Base-by-base conservation (phyloP, 2,797 vertebrate species). In the Myotis vivesi region DNA sequence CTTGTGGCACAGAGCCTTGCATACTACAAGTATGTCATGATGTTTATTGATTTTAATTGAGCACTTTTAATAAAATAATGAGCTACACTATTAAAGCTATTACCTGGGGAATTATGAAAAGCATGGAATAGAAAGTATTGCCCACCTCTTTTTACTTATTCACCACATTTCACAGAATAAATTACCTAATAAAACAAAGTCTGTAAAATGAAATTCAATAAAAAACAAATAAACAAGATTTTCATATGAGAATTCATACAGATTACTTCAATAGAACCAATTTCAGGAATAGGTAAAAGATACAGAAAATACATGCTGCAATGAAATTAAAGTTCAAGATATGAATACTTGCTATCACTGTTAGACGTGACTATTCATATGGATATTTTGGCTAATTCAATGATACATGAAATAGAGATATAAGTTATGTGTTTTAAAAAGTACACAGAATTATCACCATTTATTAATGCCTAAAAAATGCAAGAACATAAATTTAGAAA, bases 311-410 rank as follows among this genome's bases (percentile, higher is more conserved):
- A 28, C 11, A 87, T 87, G 23, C 33, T 79, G 46, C 3, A 86
- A 33, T 44, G 13, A 69, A 96, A 82, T 87, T n/a, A 66, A 87
- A 25, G 28, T 73, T 87, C 17, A 77, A 89, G 19, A 41, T 89
- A 57, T 57, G 17, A 22, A 33, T 81, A 28, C 3, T 68, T 91
- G 5, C 2, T 93, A 36, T 53, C 6, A 76, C 13, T 10, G 83
- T 77, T 88, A 90, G 17, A 95, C 85, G 75, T 36, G 2, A 71
- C n/a, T 94, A 71, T 75, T 72, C 84, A 20, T 62, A 73, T 76
- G 44, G 4, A 36, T 81, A 71, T 62, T 75, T 16, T 76, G 36
- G 15, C 23, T 77, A 82, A 89, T 59, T 68, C 22, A 96, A 92
- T 73, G 73, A 77, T 41, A 82, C 11, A 83, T 80, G 22, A 66